Evolutionary conservation across 2,113 vertebrate genomes (phyloP), one percentile per base, ranked within the genome.

Genomic region (Notechis scutatus): DNA sequence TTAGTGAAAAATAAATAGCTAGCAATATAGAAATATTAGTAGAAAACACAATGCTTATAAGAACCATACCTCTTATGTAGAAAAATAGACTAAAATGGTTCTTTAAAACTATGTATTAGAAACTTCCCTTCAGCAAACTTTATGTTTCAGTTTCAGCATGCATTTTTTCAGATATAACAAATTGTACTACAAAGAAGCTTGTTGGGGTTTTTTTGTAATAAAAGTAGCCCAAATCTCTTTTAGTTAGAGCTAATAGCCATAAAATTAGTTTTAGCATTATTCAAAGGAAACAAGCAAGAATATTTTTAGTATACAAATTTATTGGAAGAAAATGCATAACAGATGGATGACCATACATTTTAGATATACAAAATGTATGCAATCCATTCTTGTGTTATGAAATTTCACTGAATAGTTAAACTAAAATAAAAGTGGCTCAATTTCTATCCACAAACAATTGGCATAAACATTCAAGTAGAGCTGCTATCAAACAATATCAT

Each of bases 381-480:
- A 91, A 90, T 26, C 7, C 10, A 95, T 24, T 42, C 85, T 42
- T 59, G 42, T 74, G 85, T 59, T 92, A 52, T 88, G 74, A 8
- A 94, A 91, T 87, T 61, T 50, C 0, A 24, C 64, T 94, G 39
- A 92, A 64, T 23, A 91, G 45, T 0, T 1, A 92, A 54, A 0
- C 86, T 64, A 69, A 52, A 91, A 57, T 57, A 69, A 52, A 91
- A 57, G 39, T 93, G 92, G 23, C 54, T 4, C 4, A 39, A 85
- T 87, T 92, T 34, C 74, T 94, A 1, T 57, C 50, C 57, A 94
- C 26, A 55, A 61, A 94, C 91, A 94, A 92, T 0, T 94, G 55
- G 93, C 24, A 91, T 52, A 95, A 39, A 54, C 4, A 95, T 92
- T n/a, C 90, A 92, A 1, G 0, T 91, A 52, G 56, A 94, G 85